These are phyloP conservation scores for Apostichopus japonicus DNA, from an alignment of 35 echinoderm and acorn worm species.

Conservation along the genomic window DNA sequence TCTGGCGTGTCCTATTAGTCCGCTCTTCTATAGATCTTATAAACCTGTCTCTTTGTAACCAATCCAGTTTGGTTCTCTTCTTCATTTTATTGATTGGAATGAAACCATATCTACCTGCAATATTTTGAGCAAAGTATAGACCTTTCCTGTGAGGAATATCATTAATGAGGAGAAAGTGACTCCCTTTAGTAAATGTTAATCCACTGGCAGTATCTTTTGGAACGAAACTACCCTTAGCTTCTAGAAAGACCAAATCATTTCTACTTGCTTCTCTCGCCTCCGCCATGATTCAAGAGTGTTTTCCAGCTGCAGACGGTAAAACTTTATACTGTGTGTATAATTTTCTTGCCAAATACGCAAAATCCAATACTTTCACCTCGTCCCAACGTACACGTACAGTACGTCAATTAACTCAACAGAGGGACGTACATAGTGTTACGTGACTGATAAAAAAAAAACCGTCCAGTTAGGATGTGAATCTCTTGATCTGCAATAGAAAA, in stretches of 20 bases:
- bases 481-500: background rate
- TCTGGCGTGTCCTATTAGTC: background rate
- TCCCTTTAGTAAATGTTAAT: background rate
- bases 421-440: too few species aligned
- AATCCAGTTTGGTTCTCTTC: background rate
- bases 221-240: background rate
- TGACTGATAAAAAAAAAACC: too few species aligned
- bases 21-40: background rate
- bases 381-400: too few species aligned
- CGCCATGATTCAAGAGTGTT: background rate
- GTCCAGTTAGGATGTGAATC: background rate
- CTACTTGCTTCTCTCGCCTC: too few species aligned
- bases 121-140: constrained; percentile 4
- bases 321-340: too few species aligned
- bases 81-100: constrained; percentile 3
- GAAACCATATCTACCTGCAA: constrained; percentile 7
- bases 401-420: too few species aligned
- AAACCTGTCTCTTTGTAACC: background rate
- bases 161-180: background rate
- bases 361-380: too few species aligned
- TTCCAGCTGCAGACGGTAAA: background rate
- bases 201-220: background rate
- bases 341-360: too few species aligned
- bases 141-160: background rate
- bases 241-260: background rate